Conservation (phyloP, 2,113 vertebrate genomes). For the Delphinapterus leucas region DNA sequence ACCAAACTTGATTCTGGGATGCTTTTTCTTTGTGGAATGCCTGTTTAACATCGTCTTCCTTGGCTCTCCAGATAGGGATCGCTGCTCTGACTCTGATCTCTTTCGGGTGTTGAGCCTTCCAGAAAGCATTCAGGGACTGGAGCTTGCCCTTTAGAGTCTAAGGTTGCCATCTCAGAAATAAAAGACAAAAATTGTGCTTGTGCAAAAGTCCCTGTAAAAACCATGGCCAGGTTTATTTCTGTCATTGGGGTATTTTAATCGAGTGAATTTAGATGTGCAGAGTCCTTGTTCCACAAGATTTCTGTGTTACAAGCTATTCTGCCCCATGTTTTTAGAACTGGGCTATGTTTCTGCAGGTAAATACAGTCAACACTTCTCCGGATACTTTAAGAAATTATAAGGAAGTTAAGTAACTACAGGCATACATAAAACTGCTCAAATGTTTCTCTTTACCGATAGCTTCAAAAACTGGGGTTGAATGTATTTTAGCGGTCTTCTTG, state of each 20-base stretch:
- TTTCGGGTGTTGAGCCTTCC: not conserved
- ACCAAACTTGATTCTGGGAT: not conserved
- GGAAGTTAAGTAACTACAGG: not conserved
- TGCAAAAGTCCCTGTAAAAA: not conserved
- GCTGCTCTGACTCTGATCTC: not conserved
- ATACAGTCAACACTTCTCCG: not conserved
- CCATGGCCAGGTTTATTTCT: not conserved
- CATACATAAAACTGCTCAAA: not conserved
- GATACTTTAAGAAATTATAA: not conserved
- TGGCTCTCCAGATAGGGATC: not conserved
- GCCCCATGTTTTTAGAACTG: not conserved
- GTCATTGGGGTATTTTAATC: not conserved
- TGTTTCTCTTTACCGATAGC: not conserved
- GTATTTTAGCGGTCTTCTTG: not conserved
- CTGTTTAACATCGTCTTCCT: not conserved
- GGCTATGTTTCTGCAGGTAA: not conserved
- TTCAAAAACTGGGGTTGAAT: not conserved
- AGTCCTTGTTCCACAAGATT: not conserved
- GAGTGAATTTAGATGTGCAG: not conserved
- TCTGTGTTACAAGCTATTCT: not conserved
- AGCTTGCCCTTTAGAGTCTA: not conserved
- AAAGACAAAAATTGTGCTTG: not conserved
- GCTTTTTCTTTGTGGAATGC: not conserved
- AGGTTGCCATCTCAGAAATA: not conserved
- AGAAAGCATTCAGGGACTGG: not conserved